A percentile compares a stretch with the other conserved stretches of the same genome.
phyloP scores from a whole-genome alignment of 2,888 invertebrate species.

The Pachydiplax longipennis region DNA sequence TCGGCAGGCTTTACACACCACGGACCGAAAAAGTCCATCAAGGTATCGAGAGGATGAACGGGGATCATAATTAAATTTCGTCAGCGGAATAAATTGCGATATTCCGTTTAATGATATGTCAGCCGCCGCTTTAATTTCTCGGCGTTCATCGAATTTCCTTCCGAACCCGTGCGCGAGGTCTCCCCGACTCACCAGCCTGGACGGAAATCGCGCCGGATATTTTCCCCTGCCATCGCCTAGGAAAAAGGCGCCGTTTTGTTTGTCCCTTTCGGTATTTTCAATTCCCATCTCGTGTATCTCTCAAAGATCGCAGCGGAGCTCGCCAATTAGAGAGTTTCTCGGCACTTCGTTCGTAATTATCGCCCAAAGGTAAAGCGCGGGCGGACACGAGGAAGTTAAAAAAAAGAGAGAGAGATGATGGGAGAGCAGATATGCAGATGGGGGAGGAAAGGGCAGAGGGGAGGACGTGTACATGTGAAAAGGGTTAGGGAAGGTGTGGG shows the following conservation, averaged over 20 bases:
- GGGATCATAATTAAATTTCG: too few relatives aligned
- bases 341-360: background rate
- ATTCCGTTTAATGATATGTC: too few relatives aligned
- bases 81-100: too few relatives aligned
- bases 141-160: too few relatives aligned
- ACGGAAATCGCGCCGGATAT: background rate
- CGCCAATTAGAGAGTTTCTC: slow-evolving; percentile 1
- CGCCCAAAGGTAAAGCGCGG: background rate
- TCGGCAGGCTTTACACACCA: too few relatives aligned
- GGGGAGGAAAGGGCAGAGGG: background rate
- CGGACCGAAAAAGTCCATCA: too few relatives aligned
- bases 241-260: background rate
- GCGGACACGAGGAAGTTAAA: background rate
- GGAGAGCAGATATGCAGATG: background rate
- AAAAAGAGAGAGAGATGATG: background rate
- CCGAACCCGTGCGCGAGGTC: too few relatives aligned
- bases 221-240: background rate
- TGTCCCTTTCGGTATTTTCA: background rate
- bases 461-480: background rate
- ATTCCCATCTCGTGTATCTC: background rate
- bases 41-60: too few relatives aligned
- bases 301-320: background rate
- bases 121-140: too few relatives aligned
- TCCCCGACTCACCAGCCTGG: too few relatives aligned
- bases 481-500: background rate